phyloP scores from a whole-genome alignment of 2,113 vertebrate species.

The Scolopax mira region DNA sequence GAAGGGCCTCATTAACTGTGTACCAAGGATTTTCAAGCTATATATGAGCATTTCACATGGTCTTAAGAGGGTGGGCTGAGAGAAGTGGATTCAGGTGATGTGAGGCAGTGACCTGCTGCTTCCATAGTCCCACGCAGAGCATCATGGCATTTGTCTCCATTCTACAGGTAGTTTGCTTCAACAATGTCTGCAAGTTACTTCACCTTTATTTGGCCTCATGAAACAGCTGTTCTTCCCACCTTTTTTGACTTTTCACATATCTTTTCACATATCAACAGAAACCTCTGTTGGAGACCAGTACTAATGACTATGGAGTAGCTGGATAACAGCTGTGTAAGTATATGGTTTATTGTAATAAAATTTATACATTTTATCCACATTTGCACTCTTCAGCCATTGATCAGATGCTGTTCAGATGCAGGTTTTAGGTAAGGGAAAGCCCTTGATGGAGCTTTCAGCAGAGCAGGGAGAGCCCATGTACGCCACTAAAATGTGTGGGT shows the following conservation, averaged over 20 bases:
- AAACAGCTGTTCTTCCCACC: neutral
- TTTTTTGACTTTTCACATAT: neutral
- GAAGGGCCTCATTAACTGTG: neutral
- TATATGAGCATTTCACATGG: neutral
- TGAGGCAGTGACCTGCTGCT: neutral
- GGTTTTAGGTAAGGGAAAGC: neutral
- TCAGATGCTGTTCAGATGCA: neutral
- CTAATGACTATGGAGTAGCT: neutral
- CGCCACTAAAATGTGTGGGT: accelerated
- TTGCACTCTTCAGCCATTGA: neutral
- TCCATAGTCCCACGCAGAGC: neutral
- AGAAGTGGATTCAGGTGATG: neutral
- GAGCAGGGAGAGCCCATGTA: neutral
- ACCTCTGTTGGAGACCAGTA: neutral
- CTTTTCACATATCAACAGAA: no score
- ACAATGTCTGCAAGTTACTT: neutral
- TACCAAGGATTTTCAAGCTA: neutral
- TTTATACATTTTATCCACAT: neutral
- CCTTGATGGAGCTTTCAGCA: neutral
- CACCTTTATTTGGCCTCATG: neutral
- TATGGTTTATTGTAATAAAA: neutral
- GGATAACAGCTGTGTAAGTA: neutral
- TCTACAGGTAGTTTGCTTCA: neutral
- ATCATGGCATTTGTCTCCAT: accelerated
- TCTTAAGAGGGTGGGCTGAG: neutral